These are phyloP conservation scores for Gerris buenoi DNA, from an alignment of 1,140 invertebrate genomes.

Conservation along the genomic window DNA sequence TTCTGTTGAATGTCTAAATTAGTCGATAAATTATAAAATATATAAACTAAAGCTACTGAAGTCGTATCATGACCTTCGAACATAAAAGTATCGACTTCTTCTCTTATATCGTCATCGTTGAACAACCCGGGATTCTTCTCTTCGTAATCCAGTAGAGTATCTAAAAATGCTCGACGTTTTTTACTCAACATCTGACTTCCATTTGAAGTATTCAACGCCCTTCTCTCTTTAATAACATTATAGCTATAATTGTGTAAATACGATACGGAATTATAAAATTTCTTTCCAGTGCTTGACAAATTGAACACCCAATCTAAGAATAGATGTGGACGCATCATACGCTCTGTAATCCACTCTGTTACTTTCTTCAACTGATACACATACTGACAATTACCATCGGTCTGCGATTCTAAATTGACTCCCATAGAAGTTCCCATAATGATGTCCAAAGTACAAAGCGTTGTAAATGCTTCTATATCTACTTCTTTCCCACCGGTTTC, in stretches of 20 bases:
- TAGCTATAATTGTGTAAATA: constrained; percentile 55
- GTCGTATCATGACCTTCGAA: constrained; percentile 36
- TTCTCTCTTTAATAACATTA: constrained; percentile 33
- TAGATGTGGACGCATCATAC: neutral
- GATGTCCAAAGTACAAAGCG: constrained; percentile 52
- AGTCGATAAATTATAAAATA: neutral
- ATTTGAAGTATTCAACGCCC: neutral
- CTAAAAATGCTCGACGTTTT: constrained; percentile 33
- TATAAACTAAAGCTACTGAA: neutral
- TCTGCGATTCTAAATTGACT: neutral
- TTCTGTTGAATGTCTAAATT: neutral
- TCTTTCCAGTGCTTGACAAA: constrained; percentile 37
- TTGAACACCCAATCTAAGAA: constrained; percentile 39
- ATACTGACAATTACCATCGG: neutral
- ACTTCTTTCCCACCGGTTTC: constrained; percentile 27
- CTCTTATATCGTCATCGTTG: constrained; percentile 26
- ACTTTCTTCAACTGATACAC: neutral
- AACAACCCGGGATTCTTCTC: constrained; percentile 25
- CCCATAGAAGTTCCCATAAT: constrained; percentile 29
- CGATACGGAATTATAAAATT: constrained; percentile 41
- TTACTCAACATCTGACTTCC: neutral
- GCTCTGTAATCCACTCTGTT: neutral
- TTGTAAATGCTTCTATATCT: constrained; percentile 46
- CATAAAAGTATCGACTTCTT: constrained; percentile 50
- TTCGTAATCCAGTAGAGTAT: constrained; percentile 39